Base-by-base conservation (phyloP, 2,888 invertebrate species). In the Eupelmus urozonus region DNA sequence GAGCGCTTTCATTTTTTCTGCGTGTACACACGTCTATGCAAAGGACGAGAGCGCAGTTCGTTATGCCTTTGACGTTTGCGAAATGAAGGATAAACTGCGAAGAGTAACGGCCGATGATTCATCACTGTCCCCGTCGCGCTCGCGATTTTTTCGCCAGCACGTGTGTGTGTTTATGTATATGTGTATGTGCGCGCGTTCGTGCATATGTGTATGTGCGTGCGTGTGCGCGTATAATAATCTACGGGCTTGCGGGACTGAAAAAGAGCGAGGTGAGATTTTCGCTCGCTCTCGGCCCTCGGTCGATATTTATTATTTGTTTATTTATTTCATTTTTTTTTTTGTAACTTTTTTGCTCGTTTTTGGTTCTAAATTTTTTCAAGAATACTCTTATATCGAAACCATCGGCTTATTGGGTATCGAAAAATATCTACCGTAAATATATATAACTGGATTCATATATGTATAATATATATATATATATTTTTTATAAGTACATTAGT, bases 341-440 rank as follows among this genome's bases (percentile, higher is more conserved):
- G 45, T 45, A 2, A 2, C 13, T 45, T 45, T 45, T 2, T 16
- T 45, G 45, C 13, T 45, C 16, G 16, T 40, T 0, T 67, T 67
- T 40, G 11, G 4, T 65, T 29, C 51, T 73, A 78, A n/a, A 40
- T 62, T 63, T 70, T 51, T 20, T 42, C 27, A 59, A 65, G 63
- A 75, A 70, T 76, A 72, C 18, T 66, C 51, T 67, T 63, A 53
- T 62, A 67, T 72, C 62, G 66, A 76, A 76, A 76, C 76, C 76
- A 69, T 72, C 27, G 16, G 55, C 16, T 76, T 71, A 72, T 49
- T 55, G 25, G 62, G 53, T 79, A 79, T 79, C 72, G 79, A 72
- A 79, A 79, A 79, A 79, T 76, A 79, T 76, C 76, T 76, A 79
- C 66, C 57, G 34, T 72, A 62, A 75, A 69, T 75, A 75, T 75